Conservation (phyloP, 2,888 invertebrate genomes). For the Aromia moschata region DNA sequence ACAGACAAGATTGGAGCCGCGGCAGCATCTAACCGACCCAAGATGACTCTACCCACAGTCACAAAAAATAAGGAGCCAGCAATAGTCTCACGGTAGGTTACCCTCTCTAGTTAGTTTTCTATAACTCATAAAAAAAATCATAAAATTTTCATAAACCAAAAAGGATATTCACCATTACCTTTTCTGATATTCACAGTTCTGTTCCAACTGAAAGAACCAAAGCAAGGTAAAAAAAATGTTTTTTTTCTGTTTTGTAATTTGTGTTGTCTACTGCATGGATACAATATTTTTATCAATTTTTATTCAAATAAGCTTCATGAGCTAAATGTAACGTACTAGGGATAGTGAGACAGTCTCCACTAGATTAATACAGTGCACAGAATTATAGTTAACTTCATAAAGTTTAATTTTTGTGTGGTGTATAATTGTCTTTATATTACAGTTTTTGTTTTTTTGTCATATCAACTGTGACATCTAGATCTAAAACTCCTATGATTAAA, state of each 20-base stretch:
- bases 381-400: too few relatives aligned
- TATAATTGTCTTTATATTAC: too few relatives aligned
- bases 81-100: slow-evolving; percentile 55
- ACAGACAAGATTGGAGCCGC: slow-evolving; percentile 43
- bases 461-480: too few relatives aligned
- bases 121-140: slow-evolving; percentile 33
- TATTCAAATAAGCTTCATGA: too few relatives aligned
- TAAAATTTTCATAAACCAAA: slow-evolving; percentile 30
- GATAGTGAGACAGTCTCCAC: too few relatives aligned
- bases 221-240: slow-evolving; percentile 41
- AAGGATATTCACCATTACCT: slow-evolving; percentile 26
- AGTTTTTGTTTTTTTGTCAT: too few relatives aligned
- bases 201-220: slow-evolving; percentile 40
- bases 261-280: slow-evolving; percentile 19
- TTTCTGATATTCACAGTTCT: slow-evolving; percentile 30
- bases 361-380: too few relatives aligned
- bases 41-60: slow-evolving; percentile 59
- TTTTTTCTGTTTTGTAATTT: slow-evolving; percentile 22
- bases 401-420: too few relatives aligned
- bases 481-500: too few relatives aligned
- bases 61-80: slow-evolving; percentile 55
- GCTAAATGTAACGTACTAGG: too few relatives aligned
- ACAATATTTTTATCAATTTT: too few relatives aligned
- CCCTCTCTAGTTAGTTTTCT: too few relatives aligned
- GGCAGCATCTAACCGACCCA: slow-evolving; percentile 52